Evolutionary conservation across 1,140 invertebrate species (phyloP).

Genomic region (Solenopsis fugax): DNA sequence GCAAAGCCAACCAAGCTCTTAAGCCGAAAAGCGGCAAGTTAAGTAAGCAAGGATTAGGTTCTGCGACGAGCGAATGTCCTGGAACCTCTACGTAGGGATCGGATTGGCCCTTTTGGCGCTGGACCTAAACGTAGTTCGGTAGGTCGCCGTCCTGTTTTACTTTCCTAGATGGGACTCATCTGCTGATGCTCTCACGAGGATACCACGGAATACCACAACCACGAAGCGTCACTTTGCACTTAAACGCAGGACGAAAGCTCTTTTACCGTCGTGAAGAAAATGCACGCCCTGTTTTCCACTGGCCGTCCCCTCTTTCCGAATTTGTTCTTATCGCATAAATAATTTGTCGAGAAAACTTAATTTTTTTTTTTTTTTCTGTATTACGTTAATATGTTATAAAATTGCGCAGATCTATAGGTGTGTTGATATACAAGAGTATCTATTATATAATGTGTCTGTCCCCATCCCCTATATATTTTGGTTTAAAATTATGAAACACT

Average conservation of each 20-base stretch:
- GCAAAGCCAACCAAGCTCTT: conserved; percentile 81
- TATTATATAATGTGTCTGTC: too few relatives aligned
- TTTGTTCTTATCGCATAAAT: conserved; percentile 42
- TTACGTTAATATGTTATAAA: not conserved
- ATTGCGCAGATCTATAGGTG: not conserved
- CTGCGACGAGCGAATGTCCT: conserved; percentile 65
- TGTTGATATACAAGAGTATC: not conserved
- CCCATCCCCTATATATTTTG: too few relatives aligned
- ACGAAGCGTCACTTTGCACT: conserved; percentile 81
- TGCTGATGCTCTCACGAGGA: conserved; percentile 82
- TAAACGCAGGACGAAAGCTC: conserved; percentile 75
- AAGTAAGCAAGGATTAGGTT: conserved; percentile 85
- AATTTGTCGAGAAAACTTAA: conserved; percentile 25
- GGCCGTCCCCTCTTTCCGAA: conserved; percentile 41
- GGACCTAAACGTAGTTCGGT: conserved; percentile 57
- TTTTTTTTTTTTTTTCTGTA: not conserved
- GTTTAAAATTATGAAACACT: too few relatives aligned
- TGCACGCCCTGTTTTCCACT: conserved; percentile 58
- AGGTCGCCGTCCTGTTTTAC: conserved; percentile 50
- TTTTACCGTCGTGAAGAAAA: conserved; percentile 74
- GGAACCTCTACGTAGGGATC: conserved; percentile 52
- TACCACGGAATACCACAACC: conserved; percentile 77
- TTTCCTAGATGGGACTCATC: conserved; percentile 75
- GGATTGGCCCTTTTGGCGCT: conserved; percentile 54
- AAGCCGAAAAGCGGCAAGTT: conserved; percentile 84